Evolutionary conservation across 2,797 vertebrate species (phyloP), one percentile per base, ranked within the genome.

Genomic region (Fundulus diaphanus): DNA sequence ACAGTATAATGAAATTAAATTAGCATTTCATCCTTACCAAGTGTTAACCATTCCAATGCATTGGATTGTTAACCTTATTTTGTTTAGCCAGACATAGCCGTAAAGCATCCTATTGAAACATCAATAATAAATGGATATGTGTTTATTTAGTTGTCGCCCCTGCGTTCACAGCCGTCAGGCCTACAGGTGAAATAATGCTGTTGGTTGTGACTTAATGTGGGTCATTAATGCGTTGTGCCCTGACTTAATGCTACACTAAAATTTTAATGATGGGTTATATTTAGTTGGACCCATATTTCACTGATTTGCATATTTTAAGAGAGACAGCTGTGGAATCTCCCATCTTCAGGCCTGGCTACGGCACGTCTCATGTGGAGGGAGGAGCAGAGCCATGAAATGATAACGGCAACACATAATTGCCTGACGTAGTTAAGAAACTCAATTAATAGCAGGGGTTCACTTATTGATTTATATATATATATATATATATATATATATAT

Each of bases 251-350:
- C 81, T 78, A 72, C 83, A 74, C 70, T 87, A 61, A 87, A 80
- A 84, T 40, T 88, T 89, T 90, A 90, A 92, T 88, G 84, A 66
- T 1, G 0, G n/a, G 71, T 86, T 90, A 91, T 91, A 88, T 92
- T 93, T 91, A 91, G 89, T 78, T 46, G 42, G 76, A 81, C 82
- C 74, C 85, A 79, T 85, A 88, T 92, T 92, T 86, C 27, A 67
- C 48, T 82, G 85, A 92, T 93, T 90, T 90, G 77, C 87, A 92
- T 89, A 86, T 56, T 56, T 56, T 56, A 91, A 67, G 59, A 77
- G 82, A 74, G 81, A 82, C 93, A 93, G 89, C 92, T 93, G 90
- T 86, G 85, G 89, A 85, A 86, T 88, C 83, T 84, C 89, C 82
- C 46, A 8, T 73, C 77, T 56, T 11, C 13, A 74, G 88, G 73